A percentile compares a stretch with the other conserved stretches of the same genome.
Conservation (phyloP, 35 echinoderm and acorn worm genomes). For the Patiria miniata region DNA sequence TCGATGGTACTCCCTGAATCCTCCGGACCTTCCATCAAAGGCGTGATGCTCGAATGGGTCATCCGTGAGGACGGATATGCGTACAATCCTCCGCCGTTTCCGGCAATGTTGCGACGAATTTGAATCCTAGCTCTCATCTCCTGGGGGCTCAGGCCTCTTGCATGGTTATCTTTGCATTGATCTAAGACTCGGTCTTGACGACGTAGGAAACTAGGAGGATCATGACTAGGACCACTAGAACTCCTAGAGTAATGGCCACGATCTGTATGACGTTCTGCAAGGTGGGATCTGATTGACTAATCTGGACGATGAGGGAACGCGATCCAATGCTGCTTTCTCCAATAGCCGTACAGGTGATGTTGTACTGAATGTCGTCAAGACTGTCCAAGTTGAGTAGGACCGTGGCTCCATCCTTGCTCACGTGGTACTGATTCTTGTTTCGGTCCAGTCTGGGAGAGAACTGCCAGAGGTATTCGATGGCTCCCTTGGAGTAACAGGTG, state of each 20-base stretch:
- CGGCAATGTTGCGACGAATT: conserved; percentile 2
- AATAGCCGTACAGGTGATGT: not conserved
- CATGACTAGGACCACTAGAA: not conserved
- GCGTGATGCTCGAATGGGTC: not conserved
- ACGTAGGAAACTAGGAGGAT: not conserved
- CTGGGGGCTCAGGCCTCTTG: not conserved
- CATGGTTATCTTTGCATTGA: not conserved
- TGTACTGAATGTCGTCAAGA: not conserved
- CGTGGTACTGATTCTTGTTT: not conserved
- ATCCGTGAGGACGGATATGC: not conserved
- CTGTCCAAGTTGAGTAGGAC: conserved; percentile 7
- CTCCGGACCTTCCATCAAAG: conserved; percentile 14
- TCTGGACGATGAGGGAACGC: not conserved
- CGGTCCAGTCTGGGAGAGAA: not conserved
- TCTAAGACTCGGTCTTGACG: not conserved
- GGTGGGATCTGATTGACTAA: not conserved
- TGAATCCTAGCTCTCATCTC: conserved; percentile 15
- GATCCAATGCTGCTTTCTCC: conserved; percentile 3
- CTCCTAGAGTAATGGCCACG: not conserved
- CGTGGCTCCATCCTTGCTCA: not conserved
- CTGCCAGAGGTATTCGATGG: not conserved
- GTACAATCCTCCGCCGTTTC: not conserved
- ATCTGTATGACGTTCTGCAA: not conserved
- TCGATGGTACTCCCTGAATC: not conserved
- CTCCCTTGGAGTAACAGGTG: not conserved